phyloP scores from a whole-genome alignment of 2,888 invertebrate species.

The Eupeodes luniger region DNA sequence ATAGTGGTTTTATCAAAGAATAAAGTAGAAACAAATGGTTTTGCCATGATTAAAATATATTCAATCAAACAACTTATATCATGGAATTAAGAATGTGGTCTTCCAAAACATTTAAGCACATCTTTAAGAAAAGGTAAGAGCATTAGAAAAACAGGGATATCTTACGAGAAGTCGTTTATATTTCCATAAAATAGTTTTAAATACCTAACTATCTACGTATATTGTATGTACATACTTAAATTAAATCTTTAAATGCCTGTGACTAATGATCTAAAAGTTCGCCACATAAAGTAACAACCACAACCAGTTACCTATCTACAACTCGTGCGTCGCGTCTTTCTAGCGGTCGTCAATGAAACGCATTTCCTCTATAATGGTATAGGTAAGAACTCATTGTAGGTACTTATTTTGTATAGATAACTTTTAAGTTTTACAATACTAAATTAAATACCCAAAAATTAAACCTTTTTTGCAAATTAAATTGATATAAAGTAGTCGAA shows the following conservation, averaged over 20 bases:
- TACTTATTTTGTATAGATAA: neutral
- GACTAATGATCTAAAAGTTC: constrained; percentile 4
- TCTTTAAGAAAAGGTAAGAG: no score
- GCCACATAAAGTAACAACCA: neutral
- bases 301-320: neutral
- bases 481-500: neutral
- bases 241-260: neutral
- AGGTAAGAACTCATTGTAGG: neutral
- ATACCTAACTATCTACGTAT: neutral
- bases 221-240: neutral
- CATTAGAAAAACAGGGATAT: no score
- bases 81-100: no score
- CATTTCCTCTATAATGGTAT: neutral
- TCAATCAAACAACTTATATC: no score
- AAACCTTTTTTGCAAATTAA: constrained; percentile 9
- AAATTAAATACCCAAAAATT: constrained; percentile 10
- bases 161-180: neutral
- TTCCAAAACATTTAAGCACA: no score
- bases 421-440: neutral
- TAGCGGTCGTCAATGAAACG: neutral
- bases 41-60: no score
- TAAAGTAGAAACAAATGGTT: no score
- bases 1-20: no score
- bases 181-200: neutral
- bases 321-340: neutral